Evolutionary conservation across 2,797 vertebrate species (phyloP).

Genomic region (Austrolebias charrua): DNA sequence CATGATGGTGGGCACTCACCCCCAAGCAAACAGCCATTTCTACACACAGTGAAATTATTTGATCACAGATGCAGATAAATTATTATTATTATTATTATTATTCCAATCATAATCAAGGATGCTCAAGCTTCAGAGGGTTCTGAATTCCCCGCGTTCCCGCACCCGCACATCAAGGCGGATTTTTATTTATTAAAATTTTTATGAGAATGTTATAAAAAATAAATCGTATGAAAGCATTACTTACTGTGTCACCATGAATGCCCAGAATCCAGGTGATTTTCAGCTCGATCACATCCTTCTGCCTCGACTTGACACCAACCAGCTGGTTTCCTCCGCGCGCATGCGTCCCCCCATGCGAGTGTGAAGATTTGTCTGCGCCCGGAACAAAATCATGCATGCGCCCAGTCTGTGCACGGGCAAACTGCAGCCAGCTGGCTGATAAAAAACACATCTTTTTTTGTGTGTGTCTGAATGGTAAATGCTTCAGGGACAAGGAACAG

Average conservation of each 20-base stretch:
- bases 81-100: not conserved
- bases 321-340: slow-evolving; percentile 64
- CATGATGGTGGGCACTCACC: slow-evolving; percentile 22
- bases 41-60: slow-evolving; percentile 50
- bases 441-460: not conserved
- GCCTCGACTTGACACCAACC: slow-evolving; percentile 67
- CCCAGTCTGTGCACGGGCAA: slow-evolving; percentile 16
- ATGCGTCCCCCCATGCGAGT: slow-evolving; percentile 71
- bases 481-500: not conserved
- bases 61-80: slow-evolving; percentile 35
- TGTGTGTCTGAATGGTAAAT: not conserved
- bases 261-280: slow-evolving; percentile 75
- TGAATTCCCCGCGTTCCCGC: slow-evolving; percentile 6
- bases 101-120: slow-evolving; percentile 1
- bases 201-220: no score
- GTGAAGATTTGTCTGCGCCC: slow-evolving; percentile 61
- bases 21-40: slow-evolving; percentile 59
- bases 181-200: no score
- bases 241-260: slow-evolving; percentile 82
- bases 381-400: slow-evolving; percentile 42
- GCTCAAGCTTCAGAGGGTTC: slow-evolving; percentile 35
- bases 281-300: slow-evolving; percentile 72
- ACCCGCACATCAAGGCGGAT: not conserved
- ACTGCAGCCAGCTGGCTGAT: not conserved
- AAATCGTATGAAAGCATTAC: slow-evolving; percentile 47